Conservation (phyloP, 2,113 vertebrate species). For the Nesoenas mayeri region DNA sequence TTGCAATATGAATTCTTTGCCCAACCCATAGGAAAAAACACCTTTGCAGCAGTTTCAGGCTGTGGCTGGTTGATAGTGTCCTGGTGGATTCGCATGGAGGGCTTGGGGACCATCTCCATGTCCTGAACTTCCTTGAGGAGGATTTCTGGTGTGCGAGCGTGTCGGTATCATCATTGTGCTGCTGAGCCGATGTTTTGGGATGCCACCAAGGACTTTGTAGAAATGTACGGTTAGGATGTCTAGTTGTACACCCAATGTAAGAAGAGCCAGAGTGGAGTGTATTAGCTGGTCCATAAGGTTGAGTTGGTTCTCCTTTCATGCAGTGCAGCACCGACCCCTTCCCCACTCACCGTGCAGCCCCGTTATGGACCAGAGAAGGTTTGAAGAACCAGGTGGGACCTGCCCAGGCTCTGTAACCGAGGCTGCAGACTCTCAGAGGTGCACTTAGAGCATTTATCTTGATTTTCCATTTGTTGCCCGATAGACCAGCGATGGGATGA, state of each 20-base stretch:
- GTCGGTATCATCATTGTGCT: not conserved
- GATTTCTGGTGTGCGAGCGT: not conserved
- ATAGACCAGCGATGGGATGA: not conserved
- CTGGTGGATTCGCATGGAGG: not conserved
- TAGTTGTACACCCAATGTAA: fast-evolving
- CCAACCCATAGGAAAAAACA: not conserved
- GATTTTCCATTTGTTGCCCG: not conserved
- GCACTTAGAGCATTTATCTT: not conserved
- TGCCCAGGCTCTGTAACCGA: not conserved
- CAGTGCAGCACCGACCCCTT: fast-evolving
- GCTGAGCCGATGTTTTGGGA: not conserved
- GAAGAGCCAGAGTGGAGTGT: not conserved
- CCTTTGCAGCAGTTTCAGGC: not conserved
- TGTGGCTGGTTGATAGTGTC: fast-evolving
- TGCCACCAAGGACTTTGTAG: not conserved
- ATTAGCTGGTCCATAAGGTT: fast-evolving
- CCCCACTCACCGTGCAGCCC: not conserved
- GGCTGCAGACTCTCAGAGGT: not conserved
- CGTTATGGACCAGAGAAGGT: not conserved
- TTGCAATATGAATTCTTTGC: not conserved
- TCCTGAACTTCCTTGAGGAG: not conserved
- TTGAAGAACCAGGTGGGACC: not conserved
- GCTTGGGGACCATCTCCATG: no score
- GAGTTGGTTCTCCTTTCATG: not conserved
- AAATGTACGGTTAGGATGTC: fast-evolving